A percentile compares a stretch with the other conserved stretches of the same genome.
These are phyloP conservation scores for Coendou prehensilis DNA, from an alignment of 2,797 vertebrate species.

Conservation along the genomic window DNA sequence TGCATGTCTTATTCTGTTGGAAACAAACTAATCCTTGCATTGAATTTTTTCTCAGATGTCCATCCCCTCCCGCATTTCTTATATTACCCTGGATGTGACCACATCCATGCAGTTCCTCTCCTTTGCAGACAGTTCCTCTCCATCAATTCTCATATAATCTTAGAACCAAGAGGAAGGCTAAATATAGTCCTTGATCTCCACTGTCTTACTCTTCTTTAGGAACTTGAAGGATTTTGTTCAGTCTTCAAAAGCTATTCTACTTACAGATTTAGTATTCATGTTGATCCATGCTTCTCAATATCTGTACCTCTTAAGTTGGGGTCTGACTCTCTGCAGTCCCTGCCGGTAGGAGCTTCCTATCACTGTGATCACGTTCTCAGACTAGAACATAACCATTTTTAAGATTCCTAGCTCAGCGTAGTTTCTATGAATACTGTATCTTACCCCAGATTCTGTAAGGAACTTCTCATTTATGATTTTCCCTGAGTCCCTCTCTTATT, in stretches of 20 bases:
- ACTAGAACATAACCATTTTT: slow-evolving; percentile 4
- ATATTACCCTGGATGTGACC: not conserved
- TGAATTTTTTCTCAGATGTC: slow-evolving; percentile 10
- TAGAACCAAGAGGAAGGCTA: not conserved
- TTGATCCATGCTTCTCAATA: not conserved
- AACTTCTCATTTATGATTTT: slow-evolving; percentile 53
- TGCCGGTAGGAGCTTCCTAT: not conserved
- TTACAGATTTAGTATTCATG: not conserved
- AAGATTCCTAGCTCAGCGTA: not conserved
- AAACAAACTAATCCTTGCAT: not conserved
- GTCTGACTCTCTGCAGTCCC: not conserved
- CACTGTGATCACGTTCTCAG: not conserved
- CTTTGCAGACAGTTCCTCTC: not conserved
- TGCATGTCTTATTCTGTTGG: not conserved
- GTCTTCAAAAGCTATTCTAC: not conserved
- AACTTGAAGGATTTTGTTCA: not conserved
- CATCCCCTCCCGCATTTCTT: not conserved
- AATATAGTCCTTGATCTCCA: not conserved
- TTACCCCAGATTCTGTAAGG: not conserved
- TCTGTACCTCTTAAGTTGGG: not conserved
- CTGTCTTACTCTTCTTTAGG: not conserved
- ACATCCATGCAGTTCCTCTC: not conserved
- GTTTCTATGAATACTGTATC: not conserved
- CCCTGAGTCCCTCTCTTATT: slow-evolving; percentile 56
- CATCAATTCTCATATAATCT: not conserved